Evolutionary conservation across 1,140 invertebrate genomes (phyloP), one percentile per base, ranked within the genome.

Genomic region (Pristionchus pacificus): DNA sequence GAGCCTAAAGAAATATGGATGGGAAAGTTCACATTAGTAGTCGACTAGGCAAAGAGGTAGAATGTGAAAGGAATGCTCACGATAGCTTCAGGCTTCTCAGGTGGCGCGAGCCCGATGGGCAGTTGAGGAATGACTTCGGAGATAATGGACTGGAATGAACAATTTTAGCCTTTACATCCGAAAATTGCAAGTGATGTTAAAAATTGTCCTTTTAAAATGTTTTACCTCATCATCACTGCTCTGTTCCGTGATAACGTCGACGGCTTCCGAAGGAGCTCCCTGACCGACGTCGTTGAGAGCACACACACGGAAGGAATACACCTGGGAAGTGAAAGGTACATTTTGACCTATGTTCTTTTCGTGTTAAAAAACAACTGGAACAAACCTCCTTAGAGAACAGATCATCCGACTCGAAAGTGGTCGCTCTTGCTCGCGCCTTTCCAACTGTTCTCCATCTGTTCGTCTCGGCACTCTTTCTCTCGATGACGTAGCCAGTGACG

Each of bases 231-330:
- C 76, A 49, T 79, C 78, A 33, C 65, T 49, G 38, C 38, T 49
- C 6, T 49, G 24, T 14, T 65, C 58, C 6, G 78, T 79, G 29
- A 74, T 75, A 0, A 94, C 92, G 85, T 92, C 95, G 13, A 89
- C 87, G 1, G 93, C 92, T 83, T 93, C 91, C 19, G 97, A 86
- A 3, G 93, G 91, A 68, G 91, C 90, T 79, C 93, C 93, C 84
- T 93, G 91, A 14, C 96, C 96, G 81, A 96, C 95, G 62, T 96
- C 94, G 85, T 98, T 98, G 19, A 93, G 92, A 15, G 95, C 95
- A 87, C 93, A 91, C 0, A 98, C 90, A 74, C 95, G 88, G 88
- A 98, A 98, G 77, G 94, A 87, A 81, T 98, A 98, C n/a, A n/a
- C n/a, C n/a, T n/a, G n/a, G n/a, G n/a, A n/a, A n/a, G n/a, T n/a